phyloP scores from a whole-genome alignment of 2,888 invertebrate genomes.

The Leptopterna dolabrata region DNA sequence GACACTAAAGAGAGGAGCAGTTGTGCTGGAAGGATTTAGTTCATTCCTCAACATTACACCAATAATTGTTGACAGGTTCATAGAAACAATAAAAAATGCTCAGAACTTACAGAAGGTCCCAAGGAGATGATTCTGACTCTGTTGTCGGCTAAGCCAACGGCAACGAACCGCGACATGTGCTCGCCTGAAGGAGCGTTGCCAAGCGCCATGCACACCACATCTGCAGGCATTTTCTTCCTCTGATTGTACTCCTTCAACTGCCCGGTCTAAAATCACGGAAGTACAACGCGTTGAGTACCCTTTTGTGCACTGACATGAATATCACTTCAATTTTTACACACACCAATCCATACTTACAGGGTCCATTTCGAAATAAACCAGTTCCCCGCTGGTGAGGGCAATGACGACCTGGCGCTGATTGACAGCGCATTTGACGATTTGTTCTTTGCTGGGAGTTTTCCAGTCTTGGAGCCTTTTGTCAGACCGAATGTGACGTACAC shows the following conservation, averaged over 20 bases:
- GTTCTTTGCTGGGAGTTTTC: constrained; percentile 98
- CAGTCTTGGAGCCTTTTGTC: constrained; percentile 99
- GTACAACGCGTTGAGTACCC: constrained; percentile 39
- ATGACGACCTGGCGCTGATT: constrained; percentile 99
- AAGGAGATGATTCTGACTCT: constrained; percentile 97
- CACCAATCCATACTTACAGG: constrained; percentile 76
- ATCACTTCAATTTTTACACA: no score
- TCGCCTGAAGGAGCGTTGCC: constrained; percentile 96
- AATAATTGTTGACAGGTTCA: no score
- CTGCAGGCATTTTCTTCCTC: constrained; percentile 94
- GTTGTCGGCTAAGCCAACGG: constrained; percentile 94
- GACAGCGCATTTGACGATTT: constrained; percentile 97
- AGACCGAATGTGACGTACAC: constrained; percentile 96
- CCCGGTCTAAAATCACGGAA: constrained; percentile 79
- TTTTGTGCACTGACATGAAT: no score
- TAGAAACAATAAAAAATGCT: not conserved
- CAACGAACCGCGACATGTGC: constrained; percentile 93
- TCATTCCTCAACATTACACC: no score
- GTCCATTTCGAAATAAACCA: constrained; percentile 99
- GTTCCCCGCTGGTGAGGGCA: constrained; percentile 95
- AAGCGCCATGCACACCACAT: constrained; percentile 98
- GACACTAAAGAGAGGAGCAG: constrained; percentile 50
- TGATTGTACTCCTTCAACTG: constrained; percentile 98
- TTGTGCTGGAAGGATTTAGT: constrained; percentile 39
- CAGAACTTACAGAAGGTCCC: constrained; percentile 81